Evolutionary conservation across 1,140 invertebrate species (phyloP), one percentile per base, ranked within the genome.

Genomic region (Ostrea edulis): DNA sequence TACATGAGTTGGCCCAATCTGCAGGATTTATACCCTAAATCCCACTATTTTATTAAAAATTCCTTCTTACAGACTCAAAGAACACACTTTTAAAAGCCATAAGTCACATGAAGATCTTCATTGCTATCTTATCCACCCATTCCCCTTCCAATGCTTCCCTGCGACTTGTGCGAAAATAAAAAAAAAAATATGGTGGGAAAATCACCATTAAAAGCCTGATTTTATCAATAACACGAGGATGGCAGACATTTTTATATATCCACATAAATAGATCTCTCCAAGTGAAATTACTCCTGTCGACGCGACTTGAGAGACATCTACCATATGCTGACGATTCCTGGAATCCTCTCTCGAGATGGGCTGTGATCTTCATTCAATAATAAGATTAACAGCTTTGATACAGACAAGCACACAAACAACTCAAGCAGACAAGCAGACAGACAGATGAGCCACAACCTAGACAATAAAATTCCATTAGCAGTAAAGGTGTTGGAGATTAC

Each of bases 341-440:
- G 68, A 77, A 35, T 77, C 68, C 17, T 62, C 55, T 62, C 7
- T 62, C 11, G 29, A 77, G 29, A 35, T 35, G 8, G 4, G 8
- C 17, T 77, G 22, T 77, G 68, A 77, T 77, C 68, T 35, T 29
- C 25, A 29, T 25, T 25, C 68, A 77, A 77, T 25, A 77, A 77
- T 25, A 77, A 77, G 68, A 77, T 77, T 29, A 77, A 5, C 68
- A 35, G 68, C 68, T 14, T 25, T 11, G 25, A 77, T 77, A 25
- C 68, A 77, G 68, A 77, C 68, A 77, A 29, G 29, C 68, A 77
- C 25, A 77, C 68, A 77, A 77, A 77, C 68, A 77, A 77, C 68
- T 77, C 68, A 35, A 25, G 68, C 68, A 62, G 58, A 62, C 58
- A 62, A 62, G 17, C 35, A 25, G 25, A 77, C 68, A 77, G 68